These are phyloP conservation scores for Apodemia zela DNA, from an alignment of 2,888 invertebrate species.

Conservation along the genomic window DNA sequence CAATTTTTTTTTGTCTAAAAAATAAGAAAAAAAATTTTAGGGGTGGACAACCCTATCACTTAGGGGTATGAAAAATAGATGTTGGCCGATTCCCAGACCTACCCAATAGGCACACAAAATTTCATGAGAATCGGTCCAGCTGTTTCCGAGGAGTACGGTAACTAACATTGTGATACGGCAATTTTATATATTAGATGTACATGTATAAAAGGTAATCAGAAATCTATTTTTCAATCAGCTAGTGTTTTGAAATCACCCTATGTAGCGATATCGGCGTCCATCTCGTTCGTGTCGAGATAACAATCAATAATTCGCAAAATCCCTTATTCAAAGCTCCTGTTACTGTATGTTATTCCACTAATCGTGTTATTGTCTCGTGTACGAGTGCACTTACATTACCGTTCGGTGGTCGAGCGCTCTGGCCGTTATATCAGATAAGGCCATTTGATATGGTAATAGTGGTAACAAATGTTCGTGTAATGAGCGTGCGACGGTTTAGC, in stretches of 20 bases:
- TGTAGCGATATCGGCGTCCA: constrained; percentile 36
- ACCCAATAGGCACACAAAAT: no score
- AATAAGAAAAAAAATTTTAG: no score
- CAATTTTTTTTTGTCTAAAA: no score
- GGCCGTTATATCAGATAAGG: constrained; percentile 69
- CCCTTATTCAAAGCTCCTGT: constrained; percentile 48
- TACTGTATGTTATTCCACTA: constrained; percentile 57
- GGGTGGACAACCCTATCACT: no score
- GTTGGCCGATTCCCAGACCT: no score
- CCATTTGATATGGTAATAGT: constrained; percentile 71
- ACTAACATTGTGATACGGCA: no score
- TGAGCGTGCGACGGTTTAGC: constrained; percentile 62
- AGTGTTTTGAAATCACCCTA: constrained; percentile 18
- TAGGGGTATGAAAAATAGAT: no score
- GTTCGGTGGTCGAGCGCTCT: constrained; percentile 37
- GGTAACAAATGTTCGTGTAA: constrained; percentile 68
- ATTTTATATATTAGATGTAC: no score
- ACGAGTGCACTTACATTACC: constrained; percentile 38
- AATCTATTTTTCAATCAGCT: background rate
- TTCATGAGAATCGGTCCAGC: no score
- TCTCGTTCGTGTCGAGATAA: constrained; percentile 32
- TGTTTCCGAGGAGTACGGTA: no score
- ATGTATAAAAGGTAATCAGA: no score
- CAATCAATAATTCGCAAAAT: constrained; percentile 39
- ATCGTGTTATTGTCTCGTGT: constrained; percentile 65